phyloP scores from a whole-genome alignment of 2,113 vertebrate species.

The Stigmatopora nigra region DNA sequence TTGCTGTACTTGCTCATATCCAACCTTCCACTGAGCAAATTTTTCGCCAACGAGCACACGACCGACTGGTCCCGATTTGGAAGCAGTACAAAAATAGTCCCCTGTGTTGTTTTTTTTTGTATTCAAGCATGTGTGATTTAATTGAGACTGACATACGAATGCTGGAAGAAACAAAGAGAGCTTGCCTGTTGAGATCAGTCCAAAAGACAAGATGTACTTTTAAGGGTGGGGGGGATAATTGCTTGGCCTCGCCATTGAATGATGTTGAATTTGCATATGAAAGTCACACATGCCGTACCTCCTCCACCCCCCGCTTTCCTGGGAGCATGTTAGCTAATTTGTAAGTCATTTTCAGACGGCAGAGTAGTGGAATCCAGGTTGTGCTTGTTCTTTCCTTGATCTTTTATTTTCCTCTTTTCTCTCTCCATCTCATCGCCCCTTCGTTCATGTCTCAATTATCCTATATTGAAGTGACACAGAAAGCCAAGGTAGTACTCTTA shows the following conservation, averaged over 20 bases:
- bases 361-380: constrained; percentile 61
- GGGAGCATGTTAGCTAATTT: constrained; percentile 61
- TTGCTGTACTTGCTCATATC: no score
- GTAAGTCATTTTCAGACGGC: constrained; percentile 69
- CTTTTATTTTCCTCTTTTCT: constrained; percentile 33
- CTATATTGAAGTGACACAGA: constrained; percentile 29
- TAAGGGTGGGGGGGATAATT: constrained; percentile 50
- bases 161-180: constrained; percentile 12
- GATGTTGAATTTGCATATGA: constrained; percentile 66
- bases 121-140: background rate
- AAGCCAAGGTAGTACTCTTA: constrained; percentile 9
- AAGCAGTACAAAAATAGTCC: no score
- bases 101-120: no score
- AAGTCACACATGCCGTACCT: constrained; percentile 39
- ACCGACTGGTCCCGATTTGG: no score
- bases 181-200: constrained; percentile 49
- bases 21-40: no score
- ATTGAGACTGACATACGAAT: constrained; percentile 6
- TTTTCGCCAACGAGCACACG: no score
- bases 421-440: constrained; percentile 10
- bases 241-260: constrained; percentile 43
- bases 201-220: constrained; percentile 44
- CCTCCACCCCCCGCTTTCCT: constrained; percentile 20
- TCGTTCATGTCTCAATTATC: constrained; percentile 43
- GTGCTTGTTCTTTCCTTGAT: constrained; percentile 53